Conservation (phyloP, 2,888 invertebrate species). For the Bellardia pandia region DNA sequence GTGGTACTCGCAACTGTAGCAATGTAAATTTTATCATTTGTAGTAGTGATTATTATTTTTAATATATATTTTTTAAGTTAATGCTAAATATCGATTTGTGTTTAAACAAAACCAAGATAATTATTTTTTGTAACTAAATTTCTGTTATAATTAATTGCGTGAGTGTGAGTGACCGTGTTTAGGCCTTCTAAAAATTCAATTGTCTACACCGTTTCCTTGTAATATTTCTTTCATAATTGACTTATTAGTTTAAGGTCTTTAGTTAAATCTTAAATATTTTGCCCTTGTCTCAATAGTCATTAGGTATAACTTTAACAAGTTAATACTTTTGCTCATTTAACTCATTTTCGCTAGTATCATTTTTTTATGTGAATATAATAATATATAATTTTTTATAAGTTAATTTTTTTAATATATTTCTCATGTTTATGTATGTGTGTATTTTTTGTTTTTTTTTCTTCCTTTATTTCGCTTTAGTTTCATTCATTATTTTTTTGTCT, state of each 20-base stretch:
- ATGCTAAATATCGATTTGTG: conserved; percentile 57
- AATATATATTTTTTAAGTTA: conserved; percentile 61
- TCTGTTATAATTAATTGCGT: conserved; percentile 48
- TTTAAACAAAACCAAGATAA: conserved; percentile 53
- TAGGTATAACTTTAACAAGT: conserved; percentile 56
- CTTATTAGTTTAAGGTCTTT: conserved; percentile 64
- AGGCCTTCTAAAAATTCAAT: conserved; percentile 23
- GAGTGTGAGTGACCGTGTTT: not conserved
- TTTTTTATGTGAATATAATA: not conserved
- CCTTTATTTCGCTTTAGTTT: conserved; percentile 5
- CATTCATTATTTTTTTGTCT: conserved; percentile 17
- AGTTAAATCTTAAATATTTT: conserved; percentile 65
- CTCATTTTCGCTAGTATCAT: conserved; percentile 21
- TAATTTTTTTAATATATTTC: not conserved
- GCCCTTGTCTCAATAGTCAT: conserved; percentile 65
- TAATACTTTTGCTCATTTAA: conserved; percentile 36
- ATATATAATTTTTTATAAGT: conserved; percentile 17
- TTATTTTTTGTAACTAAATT: conserved; percentile 39
- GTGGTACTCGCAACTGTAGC: conserved; percentile 97
- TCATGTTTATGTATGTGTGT: conserved; percentile 11
- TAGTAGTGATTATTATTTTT: conserved; percentile 62
- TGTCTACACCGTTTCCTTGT: conserved; percentile 21
- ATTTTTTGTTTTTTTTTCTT: conserved; percentile 36
- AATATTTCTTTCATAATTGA: conserved; percentile 39
- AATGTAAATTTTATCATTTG: conserved; percentile 84